Evolutionary conservation across 2,888 invertebrate genomes (phyloP), one percentile per base, ranked within the genome.

Genomic region (Orchestes rusci): DNA sequence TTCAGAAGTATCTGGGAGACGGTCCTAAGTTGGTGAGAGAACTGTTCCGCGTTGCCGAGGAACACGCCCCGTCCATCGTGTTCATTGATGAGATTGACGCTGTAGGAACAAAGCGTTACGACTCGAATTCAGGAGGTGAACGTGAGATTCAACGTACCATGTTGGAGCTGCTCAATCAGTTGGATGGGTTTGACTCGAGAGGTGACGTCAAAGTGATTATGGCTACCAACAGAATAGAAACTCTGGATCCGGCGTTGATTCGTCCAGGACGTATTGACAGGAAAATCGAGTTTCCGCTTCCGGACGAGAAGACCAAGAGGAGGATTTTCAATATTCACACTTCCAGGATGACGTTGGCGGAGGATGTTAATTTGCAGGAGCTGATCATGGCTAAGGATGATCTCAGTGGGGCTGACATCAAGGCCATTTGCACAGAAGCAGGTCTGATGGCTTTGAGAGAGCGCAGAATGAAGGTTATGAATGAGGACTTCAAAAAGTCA

Each of bases 81-180:
- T 99, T 99, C 65, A 99, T 99, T 59, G 99, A 99, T 75, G 99
- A 99, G 78, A 99, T 99, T 60, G 99, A 99, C 75, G 97, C 97
- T 18, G 92, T 97, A 39, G 97, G 97, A 45, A 97, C 96, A 4
- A 99, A 97, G 72, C 81, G 95, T 66, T 99, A 97, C 66, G 99
- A 99, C 64, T 97, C 97, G 1, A 99, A 99, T 69, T 97, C 96
- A 39, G 99, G 99, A 28, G 99, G 99, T 46, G 99, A 99, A 68
- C 79, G 97, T 52, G 99, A 99, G 78, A 99, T 99, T 66, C 99
- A 99, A 69, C 80, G 99, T 67, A 99, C 99, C 45, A 99, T 99
- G 99, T 81, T 99, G 70, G 99, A 99, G 69, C 73, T 99, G 46
- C 75, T 99, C 10, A 99, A 99, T 72, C 99, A 99, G 68, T 73